phyloP scores from a whole-genome alignment of 2,888 invertebrate genomes.

The Elysia crispata region DNA sequence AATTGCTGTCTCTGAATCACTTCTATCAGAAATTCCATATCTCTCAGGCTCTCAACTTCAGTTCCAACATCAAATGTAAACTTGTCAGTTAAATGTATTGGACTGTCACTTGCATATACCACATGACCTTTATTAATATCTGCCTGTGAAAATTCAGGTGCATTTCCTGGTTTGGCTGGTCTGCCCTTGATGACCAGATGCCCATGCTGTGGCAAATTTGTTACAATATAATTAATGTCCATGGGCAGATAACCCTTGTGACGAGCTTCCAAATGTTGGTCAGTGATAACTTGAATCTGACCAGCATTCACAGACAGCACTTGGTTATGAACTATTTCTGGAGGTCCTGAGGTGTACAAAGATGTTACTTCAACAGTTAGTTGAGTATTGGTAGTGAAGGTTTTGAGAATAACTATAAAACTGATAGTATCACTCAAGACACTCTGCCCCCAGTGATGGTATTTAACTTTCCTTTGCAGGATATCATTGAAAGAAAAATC shows the following conservation, averaged over 20 bases:
- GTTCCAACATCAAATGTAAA: constrained; percentile 75
- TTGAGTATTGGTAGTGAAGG: no score
- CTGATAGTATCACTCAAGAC: no score
- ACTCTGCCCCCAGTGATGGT: constrained; percentile 74
- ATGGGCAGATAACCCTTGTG: constrained; percentile 92
- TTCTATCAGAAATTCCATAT: constrained; percentile 70
- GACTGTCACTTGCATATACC: constrained; percentile 81
- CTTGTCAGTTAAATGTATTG: constrained; percentile 63
- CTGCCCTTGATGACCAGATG: constrained; percentile 84
- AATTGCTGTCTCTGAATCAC: constrained; percentile 65
- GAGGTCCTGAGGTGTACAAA: constrained; percentile 82
- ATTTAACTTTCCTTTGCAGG: constrained; percentile 77
- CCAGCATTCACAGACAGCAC: constrained; percentile 91
- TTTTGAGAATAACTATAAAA: no score
- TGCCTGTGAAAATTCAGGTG: constrained; percentile 86
- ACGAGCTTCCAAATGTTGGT: constrained; percentile 86
- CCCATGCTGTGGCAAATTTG: constrained; percentile 88
- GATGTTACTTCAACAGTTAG: no score
- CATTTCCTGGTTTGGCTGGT: constrained; percentile 48
- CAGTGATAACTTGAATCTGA: constrained; percentile 87
- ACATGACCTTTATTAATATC: constrained; percentile 89
- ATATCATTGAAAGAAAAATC: constrained; percentile 78
- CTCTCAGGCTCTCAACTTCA: constrained; percentile 67
- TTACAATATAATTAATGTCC: constrained; percentile 89
- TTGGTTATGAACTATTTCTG: constrained; percentile 85